Evolutionary conservation across 2,113 vertebrate species (phyloP), one percentile per base, ranked within the genome.

Genomic region (Aldabrachelys gigantea): DNA sequence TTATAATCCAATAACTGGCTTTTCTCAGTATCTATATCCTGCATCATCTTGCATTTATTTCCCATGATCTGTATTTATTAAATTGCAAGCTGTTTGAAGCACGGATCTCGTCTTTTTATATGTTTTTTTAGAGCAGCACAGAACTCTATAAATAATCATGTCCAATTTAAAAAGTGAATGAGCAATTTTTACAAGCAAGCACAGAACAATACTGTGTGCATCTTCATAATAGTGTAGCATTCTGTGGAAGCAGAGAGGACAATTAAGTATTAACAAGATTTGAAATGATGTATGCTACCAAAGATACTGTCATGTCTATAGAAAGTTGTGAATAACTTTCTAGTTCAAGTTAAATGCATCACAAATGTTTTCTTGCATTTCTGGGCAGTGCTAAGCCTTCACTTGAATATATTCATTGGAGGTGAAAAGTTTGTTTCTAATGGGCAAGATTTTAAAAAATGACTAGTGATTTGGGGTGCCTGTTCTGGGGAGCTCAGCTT

Each of bases 271-370:
- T 50, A 54, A 19, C 27, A 54, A 78, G 41, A 78, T 9, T 62
- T 72, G 4, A 6, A 31, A 9, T 25, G 17, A 25, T 72, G 56
- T 10, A 0, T 85, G 29, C 81, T 1, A 0, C n/a, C 59, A 52
- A 53, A 47, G 56, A 56, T 57, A 5, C 69, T 2, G 3, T n/a
- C 31, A 29, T 90, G 50, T 35, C 76, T 69, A 10, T 31, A 76
- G 38, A 52, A 91, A 80, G 5, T 56, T 4, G 10, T 29, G 62
- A 78, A 80, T 27, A 14, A 5, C 12, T 44, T 86, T 76, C 53
- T 0, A 0, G 53, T 49, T 84, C 9, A 7, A 17, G 25, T 47
- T 47, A 41, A 27, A 8, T 7, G 53, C 24, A 76, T n/a, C 27
- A 21, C 3, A n/a, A 0, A 0, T 5, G 7, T 56, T 85, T 84